Base-by-base conservation (phyloP, 1,140 invertebrate genomes). In the Trichonephila clavipes region DNA sequence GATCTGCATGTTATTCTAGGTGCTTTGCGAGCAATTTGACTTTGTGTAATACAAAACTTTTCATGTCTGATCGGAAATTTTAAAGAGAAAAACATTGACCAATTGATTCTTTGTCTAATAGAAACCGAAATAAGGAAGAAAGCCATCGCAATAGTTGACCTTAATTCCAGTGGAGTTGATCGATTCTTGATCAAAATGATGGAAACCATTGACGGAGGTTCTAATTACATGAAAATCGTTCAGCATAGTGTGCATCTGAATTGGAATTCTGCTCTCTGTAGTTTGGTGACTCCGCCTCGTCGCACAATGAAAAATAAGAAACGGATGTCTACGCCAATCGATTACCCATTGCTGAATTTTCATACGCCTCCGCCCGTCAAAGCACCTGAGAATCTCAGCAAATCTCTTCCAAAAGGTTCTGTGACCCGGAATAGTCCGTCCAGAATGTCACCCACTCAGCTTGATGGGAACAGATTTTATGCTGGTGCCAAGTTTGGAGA, bases 401-500 rank as follows among this genome's bases (percentile, higher is more conserved):
- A 69, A 87, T 87, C 91, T n/a, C 64, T 86, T 69, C 64, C 91
- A 69, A 89, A 51, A 89, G 66, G 88, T 85, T 82, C 66, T 59
- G 66, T 28, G 58, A 59, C 62, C 62, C 34, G 92, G 85, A 62
- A 88, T 58, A 93, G 92, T 93, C 92, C 92, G 92, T 93, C 92
- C 92, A 92, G 90, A 86, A 10, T 92, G 77, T 92, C 90, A 69
- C 90, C 90, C 83, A 92, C 82, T 92, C 82, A 92, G 81, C 40
- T 86, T 24, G 19, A 92, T 19, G 62, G 82, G 6, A 21, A 18
- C 24, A 82, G 64, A 62, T 93, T 88, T 59, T 93, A 93, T 51
- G 92, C 92, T 62, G 92, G 92, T 87, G 92, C 92, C 86, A 93
- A 93, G 85, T 93, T 93, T 87, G 85, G 92, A 24, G 85, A 93